A percentile compares a stretch with the other conserved stretches of the same genome.
phyloP scores from a whole-genome alignment of 2,888 invertebrate genomes.

The Diarsia mendica region DNA sequence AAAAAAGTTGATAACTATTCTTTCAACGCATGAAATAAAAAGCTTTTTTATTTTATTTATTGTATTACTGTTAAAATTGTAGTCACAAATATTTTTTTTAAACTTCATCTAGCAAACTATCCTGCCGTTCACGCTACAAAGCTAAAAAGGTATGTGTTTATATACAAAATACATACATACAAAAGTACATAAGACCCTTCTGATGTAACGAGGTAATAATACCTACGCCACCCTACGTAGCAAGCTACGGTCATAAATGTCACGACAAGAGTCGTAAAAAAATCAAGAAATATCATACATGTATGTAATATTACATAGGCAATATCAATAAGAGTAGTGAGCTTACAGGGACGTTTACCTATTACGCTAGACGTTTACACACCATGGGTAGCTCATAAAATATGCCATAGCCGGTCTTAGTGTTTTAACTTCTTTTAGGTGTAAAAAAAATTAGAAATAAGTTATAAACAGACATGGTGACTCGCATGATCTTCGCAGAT shows the following conservation, averaged over 20 bases:
- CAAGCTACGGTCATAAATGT: constrained; percentile 46
- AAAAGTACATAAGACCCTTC: constrained; percentile 22
- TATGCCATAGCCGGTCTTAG: background rate
- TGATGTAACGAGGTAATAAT: constrained; percentile 35
- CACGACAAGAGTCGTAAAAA: constrained; percentile 54
- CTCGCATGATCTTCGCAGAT: too few species aligned
- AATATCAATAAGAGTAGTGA: constrained; percentile 61
- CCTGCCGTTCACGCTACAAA: background rate
- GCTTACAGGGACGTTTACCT: constrained; percentile 19
- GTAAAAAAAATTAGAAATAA: constrained; percentile 4
- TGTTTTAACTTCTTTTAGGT: background rate
- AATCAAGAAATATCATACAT: constrained; percentile 44
- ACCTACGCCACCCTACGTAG: constrained; percentile 10
- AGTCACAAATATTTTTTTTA: too few species aligned
- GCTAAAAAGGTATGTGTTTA: background rate
- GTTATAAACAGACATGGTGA: too few species aligned
- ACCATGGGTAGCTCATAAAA: constrained; percentile 37
- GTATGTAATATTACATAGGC: constrained; percentile 19
- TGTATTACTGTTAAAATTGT: too few species aligned
- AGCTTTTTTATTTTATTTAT: too few species aligned
- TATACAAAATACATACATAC: constrained; percentile 4
- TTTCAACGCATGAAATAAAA: too few species aligned
- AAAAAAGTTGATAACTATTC: too few species aligned
- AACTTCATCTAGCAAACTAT: background rate
- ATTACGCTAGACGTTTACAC: constrained; percentile 25